Base-by-base conservation (phyloP, 2,888 invertebrate genomes). In the Drosophila heteroneura region DNA sequence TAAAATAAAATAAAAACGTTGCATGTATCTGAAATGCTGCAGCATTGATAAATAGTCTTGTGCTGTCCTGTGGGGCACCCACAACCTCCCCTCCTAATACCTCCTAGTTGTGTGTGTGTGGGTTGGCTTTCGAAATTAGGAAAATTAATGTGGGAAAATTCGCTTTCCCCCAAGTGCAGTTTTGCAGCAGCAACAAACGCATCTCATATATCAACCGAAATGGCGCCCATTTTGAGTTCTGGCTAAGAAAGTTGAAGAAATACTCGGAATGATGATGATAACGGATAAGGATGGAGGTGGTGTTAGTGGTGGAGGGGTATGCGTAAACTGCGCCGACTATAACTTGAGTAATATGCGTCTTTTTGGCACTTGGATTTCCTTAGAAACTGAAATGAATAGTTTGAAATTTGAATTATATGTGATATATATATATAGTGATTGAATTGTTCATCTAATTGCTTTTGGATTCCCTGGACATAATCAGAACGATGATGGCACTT, bases 1-100 rank as follows among this genome's bases (percentile, higher is more conserved):
- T 28, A 22, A 16, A 22, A 37, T 35, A 4, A 37, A 37, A 57
- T 72, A 78, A 74, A 82, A 85, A 79, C 75, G 80, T 82, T 76
- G 88, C 74, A 82, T 83, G 91, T 89, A 85, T 91, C 82, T 89
- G 85, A 81, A 88, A 91, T 90, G 84, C 79, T 89, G 83, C 81
- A 89, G 82, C 91, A 88, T 91, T 91, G 91, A 91, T 91, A 89
- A 91, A 91, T 91, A 89, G 91, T 89, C 85, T 67, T 81, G 67
- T 75, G 78, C 74, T 82, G 76, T 86, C 84, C 84, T 79, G 52
- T 70, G 89, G 84, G 89, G 70, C 68, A 53, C n/a, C 30, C 30
- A 41, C 53, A 32, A 6, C n/a, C 26, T 12, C 28, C 12, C 26
- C 16, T 12, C 19, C 53, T 22, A 47, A 47, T 47, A 5, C 33